Evolutionary conservation across 2,113 vertebrate species (phyloP).

Genomic region (Crotalus tigris): DNA sequence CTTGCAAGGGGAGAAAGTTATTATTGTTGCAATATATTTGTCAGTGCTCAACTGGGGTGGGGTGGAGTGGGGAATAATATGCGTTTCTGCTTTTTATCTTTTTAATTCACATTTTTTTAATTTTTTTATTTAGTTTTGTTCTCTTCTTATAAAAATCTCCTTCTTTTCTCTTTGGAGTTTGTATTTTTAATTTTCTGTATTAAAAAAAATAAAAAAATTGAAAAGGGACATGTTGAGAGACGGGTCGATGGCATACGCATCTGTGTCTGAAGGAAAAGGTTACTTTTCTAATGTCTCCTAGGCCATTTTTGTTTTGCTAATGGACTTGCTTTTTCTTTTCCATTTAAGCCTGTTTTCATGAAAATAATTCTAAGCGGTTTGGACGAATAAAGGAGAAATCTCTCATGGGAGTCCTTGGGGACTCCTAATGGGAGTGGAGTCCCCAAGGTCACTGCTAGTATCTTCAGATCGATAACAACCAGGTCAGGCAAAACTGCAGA

Average conservation of each 20-base stretch:
- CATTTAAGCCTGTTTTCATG: neutral
- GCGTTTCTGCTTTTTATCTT: too few relatives aligned
- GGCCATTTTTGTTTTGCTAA: neutral
- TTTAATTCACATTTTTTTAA: too few relatives aligned
- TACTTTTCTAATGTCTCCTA: neutral
- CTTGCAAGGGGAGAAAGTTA: too few relatives aligned
- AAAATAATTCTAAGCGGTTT: neutral
- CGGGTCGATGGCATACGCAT: neutral
- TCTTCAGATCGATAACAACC: neutral
- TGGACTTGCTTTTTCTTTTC: neutral
- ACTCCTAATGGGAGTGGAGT: neutral
- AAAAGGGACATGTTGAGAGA: neutral
- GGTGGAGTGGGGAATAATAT: too few relatives aligned
- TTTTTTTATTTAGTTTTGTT: too few relatives aligned
- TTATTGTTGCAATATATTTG: too few relatives aligned
- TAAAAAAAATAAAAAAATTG: neutral
- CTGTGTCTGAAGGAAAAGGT: neutral
- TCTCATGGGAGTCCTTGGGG: neutral
- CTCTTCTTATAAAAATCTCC: neutral
- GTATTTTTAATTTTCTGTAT: neutral
- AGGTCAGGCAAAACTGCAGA: neutral
- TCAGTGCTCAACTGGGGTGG: too few relatives aligned
- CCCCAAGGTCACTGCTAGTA: neutral
- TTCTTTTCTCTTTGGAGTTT: neutral
- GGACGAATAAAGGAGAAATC: neutral